These are phyloP conservation scores for Dynastes hyllus DNA, from an alignment of 2,888 invertebrate species.

Conservation along the genomic window DNA sequence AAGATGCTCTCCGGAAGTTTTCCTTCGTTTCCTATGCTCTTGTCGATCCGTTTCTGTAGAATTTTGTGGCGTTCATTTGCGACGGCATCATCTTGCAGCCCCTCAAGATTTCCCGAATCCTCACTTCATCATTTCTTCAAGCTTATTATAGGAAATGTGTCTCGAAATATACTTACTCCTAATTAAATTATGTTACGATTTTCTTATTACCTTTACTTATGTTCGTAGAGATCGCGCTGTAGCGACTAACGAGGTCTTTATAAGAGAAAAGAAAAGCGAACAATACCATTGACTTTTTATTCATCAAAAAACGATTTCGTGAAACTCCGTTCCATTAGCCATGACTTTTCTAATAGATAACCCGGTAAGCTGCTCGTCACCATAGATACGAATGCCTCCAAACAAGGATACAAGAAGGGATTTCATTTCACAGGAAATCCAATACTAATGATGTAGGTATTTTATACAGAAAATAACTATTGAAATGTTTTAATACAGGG, in stretches of 20 bases:
- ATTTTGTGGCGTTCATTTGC: slow-evolving; percentile 17
- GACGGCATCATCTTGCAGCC: neutral
- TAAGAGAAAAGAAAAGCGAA: neutral
- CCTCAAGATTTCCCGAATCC: neutral
- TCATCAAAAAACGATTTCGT: slow-evolving; percentile 11
- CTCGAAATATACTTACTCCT: slow-evolving; percentile 36
- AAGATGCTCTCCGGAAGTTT: slow-evolving; percentile 44
- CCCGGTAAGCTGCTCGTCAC: neutral
- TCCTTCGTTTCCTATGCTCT: neutral
- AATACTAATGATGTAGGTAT: too few species aligned
- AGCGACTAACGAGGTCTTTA: neutral
- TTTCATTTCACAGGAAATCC: neutral
- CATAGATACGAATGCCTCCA: neutral
- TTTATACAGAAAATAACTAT: too few species aligned
- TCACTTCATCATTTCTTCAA: neutral
- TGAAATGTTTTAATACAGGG: too few species aligned
- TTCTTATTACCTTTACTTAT: slow-evolving; percentile 46
- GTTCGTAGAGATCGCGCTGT: neutral
- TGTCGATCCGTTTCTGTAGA: neutral
- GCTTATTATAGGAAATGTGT: slow-evolving; percentile 38
- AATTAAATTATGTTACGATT: slow-evolving; percentile 50
- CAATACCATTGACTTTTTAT: slow-evolving; percentile 17
- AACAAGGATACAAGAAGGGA: neutral
- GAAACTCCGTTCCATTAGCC: neutral
- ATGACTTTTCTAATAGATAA: neutral